Percentiles rank a stretch among this genome's conserved stretches.
These are phyloP conservation scores for Caenorhabditis afra DNA, from an alignment of 2,888 invertebrate genomes.

Conservation along the genomic window DNA sequence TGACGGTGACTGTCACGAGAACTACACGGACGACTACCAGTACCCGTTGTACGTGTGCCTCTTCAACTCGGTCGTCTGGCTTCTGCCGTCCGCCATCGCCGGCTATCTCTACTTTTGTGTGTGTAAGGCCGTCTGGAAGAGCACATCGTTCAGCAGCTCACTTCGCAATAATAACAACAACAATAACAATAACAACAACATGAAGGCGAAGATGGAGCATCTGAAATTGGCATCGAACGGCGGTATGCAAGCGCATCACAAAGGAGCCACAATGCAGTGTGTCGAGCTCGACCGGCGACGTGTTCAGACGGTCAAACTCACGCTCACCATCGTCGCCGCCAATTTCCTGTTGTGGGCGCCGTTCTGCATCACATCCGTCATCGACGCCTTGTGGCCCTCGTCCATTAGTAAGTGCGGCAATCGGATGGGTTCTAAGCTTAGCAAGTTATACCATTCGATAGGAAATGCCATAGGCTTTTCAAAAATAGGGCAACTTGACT, in stretches of 20 bases:
- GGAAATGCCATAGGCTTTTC: no score
- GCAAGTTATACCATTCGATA: no score
- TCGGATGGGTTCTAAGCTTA: no score
- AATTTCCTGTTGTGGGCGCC: slow-evolving; percentile 86
- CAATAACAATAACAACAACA: no score
- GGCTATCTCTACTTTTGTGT: slow-evolving; percentile 82
- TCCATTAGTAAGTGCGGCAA: slow-evolving; percentile 81
- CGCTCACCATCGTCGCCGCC: slow-evolving; percentile 83
- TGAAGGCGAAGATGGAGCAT: slow-evolving; percentile 46
- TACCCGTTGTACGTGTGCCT: slow-evolving; percentile 79
- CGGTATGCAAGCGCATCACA: slow-evolving; percentile 62
- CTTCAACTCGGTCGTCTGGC: slow-evolving; percentile 82
- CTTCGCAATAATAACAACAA: no score
- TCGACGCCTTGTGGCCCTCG: slow-evolving; percentile 78
- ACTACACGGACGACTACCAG: slow-evolving; percentile 60
- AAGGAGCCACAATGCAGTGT: slow-evolving; percentile 62
- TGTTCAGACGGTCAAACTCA: slow-evolving; percentile 83
- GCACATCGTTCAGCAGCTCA: slow-evolving; percentile 56
- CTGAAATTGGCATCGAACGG: slow-evolving; percentile 38
- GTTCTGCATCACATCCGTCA: slow-evolving; percentile 82
- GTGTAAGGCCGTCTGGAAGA: slow-evolving; percentile 80
- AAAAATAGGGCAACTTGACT: no score
- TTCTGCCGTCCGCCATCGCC: slow-evolving; percentile 82
- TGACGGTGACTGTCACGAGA: slow-evolving; percentile 55
- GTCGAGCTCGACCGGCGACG: slow-evolving; percentile 72